Conservation (phyloP, 2,113 vertebrate genomes). For the Cyanocitta stelleri region DNA sequence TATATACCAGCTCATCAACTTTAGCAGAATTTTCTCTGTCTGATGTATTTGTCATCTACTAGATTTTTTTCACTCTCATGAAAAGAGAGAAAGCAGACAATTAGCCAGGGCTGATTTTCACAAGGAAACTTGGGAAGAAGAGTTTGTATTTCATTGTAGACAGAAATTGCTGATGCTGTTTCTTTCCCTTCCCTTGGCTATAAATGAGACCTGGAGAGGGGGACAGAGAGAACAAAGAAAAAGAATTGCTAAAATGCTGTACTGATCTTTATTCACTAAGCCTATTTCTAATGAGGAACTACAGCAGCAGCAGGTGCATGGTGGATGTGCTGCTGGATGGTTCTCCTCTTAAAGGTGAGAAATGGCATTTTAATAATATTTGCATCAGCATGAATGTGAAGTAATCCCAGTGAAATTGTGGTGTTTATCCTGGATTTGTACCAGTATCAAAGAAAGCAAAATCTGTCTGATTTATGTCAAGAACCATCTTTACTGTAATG, state of each 20-base stretch:
- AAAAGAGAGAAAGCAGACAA: neutral
- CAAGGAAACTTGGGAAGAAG: neutral
- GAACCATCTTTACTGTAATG: neutral
- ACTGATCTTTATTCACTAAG: neutral
- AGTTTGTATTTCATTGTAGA: neutral
- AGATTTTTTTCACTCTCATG: neutral
- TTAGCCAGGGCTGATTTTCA: neutral
- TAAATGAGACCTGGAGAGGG: neutral
- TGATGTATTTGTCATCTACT: neutral
- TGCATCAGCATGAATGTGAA: neutral
- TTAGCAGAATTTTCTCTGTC: neutral
- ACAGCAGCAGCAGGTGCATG: neutral
- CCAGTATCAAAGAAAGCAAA: neutral
- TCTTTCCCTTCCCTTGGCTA: neutral
- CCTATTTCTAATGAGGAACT: neutral
- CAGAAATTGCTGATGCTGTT: neutral
- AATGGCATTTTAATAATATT: neutral
- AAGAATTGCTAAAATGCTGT: neutral
- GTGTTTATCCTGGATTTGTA: neutral
- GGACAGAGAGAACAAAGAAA: neutral
- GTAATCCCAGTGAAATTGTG: neutral
- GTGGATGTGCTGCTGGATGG: neutral
- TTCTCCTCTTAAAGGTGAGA: neutral
- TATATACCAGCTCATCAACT: neutral
- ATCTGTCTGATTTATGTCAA: neutral